phyloP scores from a whole-genome alignment of 2,888 invertebrate genomes.

The Callosobruchus maculatus region DNA sequence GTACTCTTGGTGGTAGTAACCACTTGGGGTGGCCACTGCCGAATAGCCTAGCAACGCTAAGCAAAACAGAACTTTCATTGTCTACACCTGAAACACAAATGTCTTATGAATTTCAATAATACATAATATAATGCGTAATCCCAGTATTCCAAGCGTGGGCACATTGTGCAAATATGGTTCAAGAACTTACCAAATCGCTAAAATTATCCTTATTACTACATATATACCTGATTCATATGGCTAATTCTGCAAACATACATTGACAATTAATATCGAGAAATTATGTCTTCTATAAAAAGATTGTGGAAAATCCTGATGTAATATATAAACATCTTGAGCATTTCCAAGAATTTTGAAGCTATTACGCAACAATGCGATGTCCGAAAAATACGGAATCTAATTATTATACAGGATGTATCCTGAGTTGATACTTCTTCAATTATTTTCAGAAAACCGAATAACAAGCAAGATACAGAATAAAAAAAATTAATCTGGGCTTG shows the following conservation, averaged over 20 bases:
- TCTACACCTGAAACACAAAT: conserved; percentile 1
- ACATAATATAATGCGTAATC: not conserved
- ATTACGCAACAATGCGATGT: no score
- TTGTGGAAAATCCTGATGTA: no score
- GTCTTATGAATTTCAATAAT: not conserved
- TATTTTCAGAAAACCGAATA: no score
- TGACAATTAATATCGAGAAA: no score
- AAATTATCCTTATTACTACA: conserved; percentile 1
- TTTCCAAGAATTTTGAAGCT: no score
- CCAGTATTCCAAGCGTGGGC: not conserved
- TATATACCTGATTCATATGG: not conserved
- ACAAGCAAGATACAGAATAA: no score
- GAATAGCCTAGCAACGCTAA: conserved; percentile 21
- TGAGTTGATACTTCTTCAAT: no score
- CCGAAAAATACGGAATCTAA: no score
- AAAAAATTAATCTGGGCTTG: no score
- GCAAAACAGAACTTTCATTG: conserved; percentile 29
- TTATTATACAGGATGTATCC: no score
- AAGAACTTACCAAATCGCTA: not conserved
- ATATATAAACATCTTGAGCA: no score
- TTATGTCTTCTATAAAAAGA: no score
- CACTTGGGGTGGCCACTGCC: conserved; percentile 34
- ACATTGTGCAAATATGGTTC: not conserved
- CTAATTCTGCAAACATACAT: not conserved
- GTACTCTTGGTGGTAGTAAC: conserved; percentile 45